Base-by-base conservation (phyloP, 2,888 invertebrate genomes). In the Lobophora halterata region DNA sequence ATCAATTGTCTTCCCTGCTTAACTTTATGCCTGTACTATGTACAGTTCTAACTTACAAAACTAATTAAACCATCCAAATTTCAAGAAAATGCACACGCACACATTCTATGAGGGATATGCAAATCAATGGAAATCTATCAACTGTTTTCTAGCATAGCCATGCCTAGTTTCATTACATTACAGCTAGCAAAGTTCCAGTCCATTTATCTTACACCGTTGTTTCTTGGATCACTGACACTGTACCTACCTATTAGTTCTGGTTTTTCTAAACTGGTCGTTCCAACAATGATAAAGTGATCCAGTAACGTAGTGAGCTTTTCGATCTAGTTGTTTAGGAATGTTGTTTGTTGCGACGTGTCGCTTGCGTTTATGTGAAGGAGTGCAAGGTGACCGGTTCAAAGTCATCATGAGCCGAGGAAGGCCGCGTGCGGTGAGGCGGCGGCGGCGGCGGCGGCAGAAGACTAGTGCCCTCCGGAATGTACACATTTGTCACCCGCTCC, bases 381-480 rank as follows among this genome's bases (percentile, higher is more conserved):
- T 89, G 88, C 17, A 89, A 56, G 0, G 88, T 85, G 50, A 89
- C 88, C 1, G 89, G 88, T 57, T 91, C 91, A 55, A 90, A 88
- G 71, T 91, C 91, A 60, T 91, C 91, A 88, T 67, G 90, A 58
- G 67, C 89, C 62, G 58, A 87, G 77, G 70, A 91, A 77, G 62
- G 89, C 73, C 65, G 79, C 49, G 70, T 73, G 32, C 69, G 73
- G n/a, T 81, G 82, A 2, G 80, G 85, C 27, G 91, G 90, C n/a
- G 90, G 90, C 24, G 90, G 90, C 21, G 91, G 89, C 7, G 91
- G 89, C 7, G 92, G 91, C 50, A 93, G 89, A 56, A 93, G 71
- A 61, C 92, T 92, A 7, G 92, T 91, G 36, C 92, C 91, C 75
- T 93, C 93, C 8, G 92, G 91, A 66, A 92, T 91, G 69, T 89